A percentile compares a stretch with the other conserved stretches of the same genome.
These are phyloP conservation scores for Anolis sagrei DNA, from an alignment of 2,113 vertebrate species.

Conservation along the genomic window DNA sequence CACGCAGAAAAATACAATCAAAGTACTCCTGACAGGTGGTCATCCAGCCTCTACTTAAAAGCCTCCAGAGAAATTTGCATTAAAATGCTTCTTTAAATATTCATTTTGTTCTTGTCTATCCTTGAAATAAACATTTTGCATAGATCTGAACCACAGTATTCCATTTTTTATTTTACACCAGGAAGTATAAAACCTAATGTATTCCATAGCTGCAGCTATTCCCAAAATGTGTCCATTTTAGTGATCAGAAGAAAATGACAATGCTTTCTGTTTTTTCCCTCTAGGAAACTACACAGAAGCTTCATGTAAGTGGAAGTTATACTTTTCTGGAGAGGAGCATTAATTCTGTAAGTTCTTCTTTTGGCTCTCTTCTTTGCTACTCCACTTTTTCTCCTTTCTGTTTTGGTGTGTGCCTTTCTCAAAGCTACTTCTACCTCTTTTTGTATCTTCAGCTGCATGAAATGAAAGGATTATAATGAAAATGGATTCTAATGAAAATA, in stretches of 20 bases:
- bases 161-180: too few species aligned
- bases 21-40: too few species aligned
- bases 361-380: background rate
- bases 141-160: too few species aligned
- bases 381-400: background rate
- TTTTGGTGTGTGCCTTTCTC: background rate
- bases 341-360: conserved; percentile 75
- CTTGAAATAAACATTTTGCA: background rate
- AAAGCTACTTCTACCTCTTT: background rate
- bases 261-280: conserved; percentile 32
- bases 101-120: background rate
- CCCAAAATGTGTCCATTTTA: background rate
- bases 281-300: conserved; percentile 74
- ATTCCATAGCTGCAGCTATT: background rate
- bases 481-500: background rate
- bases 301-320: conserved; percentile 76
- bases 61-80: too few species aligned
- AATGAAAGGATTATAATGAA: background rate
- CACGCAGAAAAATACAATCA: too few species aligned
- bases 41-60: too few species aligned
- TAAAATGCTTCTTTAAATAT: too few species aligned
- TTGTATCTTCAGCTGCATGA: fast-evolving
- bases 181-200: too few species aligned
- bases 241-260: background rate
- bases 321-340: conserved; percentile 70